Base-by-base conservation (phyloP, 2,113 vertebrate species). In the Papio anubis region DNA sequence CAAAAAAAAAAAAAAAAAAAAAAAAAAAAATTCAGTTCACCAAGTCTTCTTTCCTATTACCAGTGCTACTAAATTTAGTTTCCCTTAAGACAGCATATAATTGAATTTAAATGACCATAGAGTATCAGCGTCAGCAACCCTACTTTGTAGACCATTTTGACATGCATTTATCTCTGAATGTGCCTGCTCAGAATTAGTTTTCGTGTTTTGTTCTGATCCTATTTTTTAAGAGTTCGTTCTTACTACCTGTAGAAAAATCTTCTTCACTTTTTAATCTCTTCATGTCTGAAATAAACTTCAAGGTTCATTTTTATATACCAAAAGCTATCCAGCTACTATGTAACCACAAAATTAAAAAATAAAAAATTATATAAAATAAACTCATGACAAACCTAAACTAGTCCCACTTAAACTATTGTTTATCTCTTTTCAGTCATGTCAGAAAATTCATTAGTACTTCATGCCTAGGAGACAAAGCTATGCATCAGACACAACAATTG, bases 91-190 rank as follows among this genome's bases (percentile, higher is more conserved):
- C 6, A 82, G 0, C 6, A 17, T 96, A 95, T 93, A 96, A 93
- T 88, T 97, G 78, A 50, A 98, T 97, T 97, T 90, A 96, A 97
- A 90, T 95, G 5, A 91, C 35, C 40, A 5, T 23, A 79, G 0
- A 84, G 0, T 52, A 21, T 95, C 96, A 98, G 17, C 25, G 50
- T 92, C 7, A 76, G 50, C 14, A 96, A 57, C 11, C 10, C 79
- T n/a, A 43, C 35, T 70, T 64, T 64, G 38, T 55, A 32, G 17
- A 64, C 70, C 6, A 16, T 89, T 86, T 35, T 8, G 76, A 35
- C 20, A 17, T 43, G 48, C 64, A 45, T 97, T 25, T 45, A 1
- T 93, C n/a, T 92, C 57, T 97, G 4, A 25, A 70, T 17, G 80
- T 59, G 91, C 25, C 14, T 57, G 14, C 30, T 40, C 8, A 93